phyloP scores from a whole-genome alignment of 2,888 invertebrate genomes.

The Drosophila neutralis region DNA sequence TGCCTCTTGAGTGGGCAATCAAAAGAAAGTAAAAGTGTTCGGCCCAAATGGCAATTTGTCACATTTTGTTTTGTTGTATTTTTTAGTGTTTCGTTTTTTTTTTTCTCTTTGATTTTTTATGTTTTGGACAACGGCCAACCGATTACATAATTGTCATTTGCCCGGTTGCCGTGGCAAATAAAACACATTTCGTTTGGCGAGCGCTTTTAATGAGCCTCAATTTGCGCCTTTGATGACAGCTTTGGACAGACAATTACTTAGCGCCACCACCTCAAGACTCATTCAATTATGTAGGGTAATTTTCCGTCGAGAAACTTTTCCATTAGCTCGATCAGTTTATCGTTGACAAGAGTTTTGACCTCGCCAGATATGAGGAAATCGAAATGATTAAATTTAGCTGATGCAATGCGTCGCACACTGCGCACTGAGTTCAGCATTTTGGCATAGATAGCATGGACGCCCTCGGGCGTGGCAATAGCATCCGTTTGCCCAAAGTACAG shows the following conservation, averaged over 20 bases:
- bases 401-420: conserved; percentile 71
- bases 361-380: conserved; percentile 75
- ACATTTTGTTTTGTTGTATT: conserved; percentile 45
- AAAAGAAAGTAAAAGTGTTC: conserved; percentile 77
- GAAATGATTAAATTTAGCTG: conserved; percentile 78
- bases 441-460: conserved; percentile 78
- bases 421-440: conserved; percentile 61
- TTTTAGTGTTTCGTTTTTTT: conserved; percentile 40
- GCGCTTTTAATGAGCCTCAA: conserved; percentile 55
- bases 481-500: conserved; percentile 80
- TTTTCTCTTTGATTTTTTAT: conserved; percentile 50
- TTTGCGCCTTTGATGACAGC: conserved; percentile 50
- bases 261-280: conserved; percentile 20
- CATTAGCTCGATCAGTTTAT: conserved; percentile 73
- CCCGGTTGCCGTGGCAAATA: conserved; percentile 57
- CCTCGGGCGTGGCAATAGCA: conserved; percentile 77
- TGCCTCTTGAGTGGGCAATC: conserved; percentile 50
- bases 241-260: conserved; percentile 45
- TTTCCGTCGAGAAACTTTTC: conserved; percentile 71
- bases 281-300: conserved; percentile 77
- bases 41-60: conserved; percentile 42
- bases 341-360: conserved; percentile 74
- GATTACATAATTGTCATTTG: conserved; percentile 71
- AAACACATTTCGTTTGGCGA: conserved; percentile 54
- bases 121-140: conserved; percentile 36